Conservation (phyloP, 2,113 vertebrate genomes). For the Arothron firmamentum region DNA sequence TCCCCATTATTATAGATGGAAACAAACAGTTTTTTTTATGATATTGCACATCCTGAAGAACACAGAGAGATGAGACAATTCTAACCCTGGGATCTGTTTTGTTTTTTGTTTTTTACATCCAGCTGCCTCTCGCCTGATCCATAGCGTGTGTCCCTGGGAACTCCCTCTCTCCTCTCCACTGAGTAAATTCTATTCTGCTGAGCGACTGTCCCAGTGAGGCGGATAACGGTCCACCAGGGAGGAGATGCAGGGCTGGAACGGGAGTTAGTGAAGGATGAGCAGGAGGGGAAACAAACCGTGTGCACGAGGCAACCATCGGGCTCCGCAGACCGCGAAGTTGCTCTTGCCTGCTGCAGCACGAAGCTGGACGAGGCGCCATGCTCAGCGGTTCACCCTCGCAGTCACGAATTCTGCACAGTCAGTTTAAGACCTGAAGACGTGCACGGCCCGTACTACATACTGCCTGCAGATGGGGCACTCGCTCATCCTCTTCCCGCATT, state of each 20-base stretch:
- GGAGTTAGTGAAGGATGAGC: constrained; percentile 28
- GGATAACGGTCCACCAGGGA: constrained; percentile 21
- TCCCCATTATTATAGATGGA: neutral
- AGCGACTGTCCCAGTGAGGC: constrained; percentile 39
- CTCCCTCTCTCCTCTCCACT: constrained; percentile 25
- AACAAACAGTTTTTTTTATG: constrained; percentile 38
- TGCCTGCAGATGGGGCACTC: constrained; percentile 99
- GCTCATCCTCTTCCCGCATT: constrained; percentile 95
- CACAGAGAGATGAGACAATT: constrained; percentile 46
- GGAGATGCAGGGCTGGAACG: constrained; percentile 18
- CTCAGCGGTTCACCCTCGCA: constrained; percentile 46
- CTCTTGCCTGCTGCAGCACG: constrained; percentile 46
- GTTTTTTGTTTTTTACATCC: constrained; percentile 17
- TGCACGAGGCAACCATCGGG: constrained; percentile 44
- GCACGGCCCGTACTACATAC: constrained; percentile 94
- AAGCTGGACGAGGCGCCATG: constrained; percentile 41
- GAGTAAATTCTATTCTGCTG: constrained; percentile 38
- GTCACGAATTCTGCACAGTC: constrained; percentile 7
- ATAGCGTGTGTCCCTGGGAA: constrained; percentile 39
- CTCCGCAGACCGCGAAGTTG: constrained; percentile 26
- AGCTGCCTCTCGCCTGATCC: constrained; percentile 12
- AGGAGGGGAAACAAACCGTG: constrained; percentile 2
- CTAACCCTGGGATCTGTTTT: constrained; percentile 51
- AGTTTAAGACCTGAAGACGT: constrained; percentile 91
- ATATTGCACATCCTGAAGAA: constrained; percentile 72